These are phyloP conservation scores for Desmodus rotundus DNA, from an alignment of 2,113 vertebrate genomes.

Conservation along the genomic window DNA sequence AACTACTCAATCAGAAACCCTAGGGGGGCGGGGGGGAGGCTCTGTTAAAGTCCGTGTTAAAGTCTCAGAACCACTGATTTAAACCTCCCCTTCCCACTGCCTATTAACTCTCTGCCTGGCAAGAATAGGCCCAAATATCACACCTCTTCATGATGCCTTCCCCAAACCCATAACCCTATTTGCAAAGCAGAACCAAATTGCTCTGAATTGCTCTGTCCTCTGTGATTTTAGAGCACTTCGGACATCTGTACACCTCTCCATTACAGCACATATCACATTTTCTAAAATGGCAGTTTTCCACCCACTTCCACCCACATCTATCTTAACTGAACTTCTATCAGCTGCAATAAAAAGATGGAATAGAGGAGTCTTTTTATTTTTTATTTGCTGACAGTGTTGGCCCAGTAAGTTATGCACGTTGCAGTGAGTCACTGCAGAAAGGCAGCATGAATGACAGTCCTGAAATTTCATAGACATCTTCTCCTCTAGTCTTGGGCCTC, in stretches of 20 bases:
- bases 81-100: neutral
- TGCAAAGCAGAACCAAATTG: neutral
- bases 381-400: neutral
- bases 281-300: neutral
- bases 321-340: neutral
- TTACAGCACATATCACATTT: neutral
- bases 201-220: neutral
- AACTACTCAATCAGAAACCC: neutral
- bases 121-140: neutral
- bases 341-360: neutral
- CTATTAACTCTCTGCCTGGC: neutral
- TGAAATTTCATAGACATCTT: neutral
- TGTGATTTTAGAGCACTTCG: neutral
- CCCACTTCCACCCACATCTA: neutral
- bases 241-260: neutral
- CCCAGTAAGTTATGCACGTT: neutral
- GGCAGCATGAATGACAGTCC: neutral
- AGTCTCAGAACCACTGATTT: neutral
- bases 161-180: neutral
- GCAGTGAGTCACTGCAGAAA: constrained; percentile 13
- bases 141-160: neutral
- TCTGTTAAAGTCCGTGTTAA: neutral
- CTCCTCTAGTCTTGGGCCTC: constrained; percentile 19
- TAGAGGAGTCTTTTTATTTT: neutral
- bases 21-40: rapidly evolving